A percentile compares a stretch with the other conserved stretches of the same genome.
Conservation (phyloP, 2,797 vertebrate species). For the Erpetoichthys calabaricus region DNA sequence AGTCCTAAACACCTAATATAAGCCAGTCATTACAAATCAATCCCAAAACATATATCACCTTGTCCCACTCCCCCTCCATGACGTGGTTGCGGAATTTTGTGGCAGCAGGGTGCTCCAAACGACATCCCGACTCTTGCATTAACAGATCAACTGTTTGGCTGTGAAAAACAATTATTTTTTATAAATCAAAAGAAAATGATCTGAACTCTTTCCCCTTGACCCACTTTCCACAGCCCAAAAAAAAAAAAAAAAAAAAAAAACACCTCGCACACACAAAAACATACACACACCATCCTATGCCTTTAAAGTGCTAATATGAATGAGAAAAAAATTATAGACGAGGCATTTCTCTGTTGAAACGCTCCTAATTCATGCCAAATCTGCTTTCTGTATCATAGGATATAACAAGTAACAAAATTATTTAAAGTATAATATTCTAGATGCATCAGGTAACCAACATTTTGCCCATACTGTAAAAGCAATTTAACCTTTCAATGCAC, state of each 20-base stretch:
- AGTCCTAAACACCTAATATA: not conserved
- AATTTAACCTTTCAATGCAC: too few relatives aligned
- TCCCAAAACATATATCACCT: conserved; percentile 63
- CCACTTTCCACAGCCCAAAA: not conserved
- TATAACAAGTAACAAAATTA: too few relatives aligned
- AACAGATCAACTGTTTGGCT: conserved; percentile 99
- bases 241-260: too few relatives aligned
- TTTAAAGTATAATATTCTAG: too few relatives aligned
- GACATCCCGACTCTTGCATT: conserved; percentile 99
- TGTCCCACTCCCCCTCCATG: conserved; percentile 99
- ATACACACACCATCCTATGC: too few relatives aligned
- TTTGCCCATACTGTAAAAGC: too few relatives aligned
- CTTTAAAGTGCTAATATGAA: too few relatives aligned
- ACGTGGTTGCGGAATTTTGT: conserved; percentile 99
- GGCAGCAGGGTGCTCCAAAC: conserved; percentile 94
- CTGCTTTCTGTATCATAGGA: too few relatives aligned
- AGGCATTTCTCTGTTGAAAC: too few relatives aligned
- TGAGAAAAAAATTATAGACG: too few relatives aligned
- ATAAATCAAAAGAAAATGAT: conserved; percentile 1
- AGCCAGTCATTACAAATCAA: not conserved
- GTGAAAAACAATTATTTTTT: conserved; percentile 30
- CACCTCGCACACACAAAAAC: not conserved
- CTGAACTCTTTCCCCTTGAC: conserved; percentile 1
- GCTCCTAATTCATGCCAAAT: too few relatives aligned
- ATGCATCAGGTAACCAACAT: too few relatives aligned